Evolutionary conservation across 2,888 invertebrate species (phyloP), one percentile per base, ranked within the genome.

Genomic region (Andrena minutula): DNA sequence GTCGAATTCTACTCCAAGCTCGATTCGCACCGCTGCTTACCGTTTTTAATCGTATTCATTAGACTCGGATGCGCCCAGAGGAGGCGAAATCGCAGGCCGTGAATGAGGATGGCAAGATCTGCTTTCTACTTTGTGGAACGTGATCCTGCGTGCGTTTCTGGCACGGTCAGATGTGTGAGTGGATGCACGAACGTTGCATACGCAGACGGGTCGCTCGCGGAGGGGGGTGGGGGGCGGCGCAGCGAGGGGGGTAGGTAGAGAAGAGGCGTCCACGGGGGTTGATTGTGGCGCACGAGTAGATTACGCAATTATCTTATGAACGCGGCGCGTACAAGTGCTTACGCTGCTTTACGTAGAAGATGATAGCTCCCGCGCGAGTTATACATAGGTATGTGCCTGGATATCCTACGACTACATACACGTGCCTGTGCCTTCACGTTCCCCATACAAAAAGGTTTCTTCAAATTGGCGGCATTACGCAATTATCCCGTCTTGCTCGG

Each of bases 221-320:
- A 28, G 20, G 10, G 30, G 10, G 16, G 41, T 23, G 8, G 7
- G 7, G 35, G 47, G 28, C 7, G 35, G 32, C 49, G 0, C 35
- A 47, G 64, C 53, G 51, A n/a, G 30, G 65, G 63, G 60, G 82
- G 60, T 60, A 58, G 63, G 41, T 32, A 60, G 66, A 63, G 41
- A 20, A 41, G 70, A 72, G 75, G 58, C 75, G 75, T 86, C 75
- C 83, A 85, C 74, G 86, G 88, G 90, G 89, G 89, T 90, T 89
- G 90, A 90, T 90, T 88, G 89, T 88, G 86, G 89, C 86, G 88
- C 85, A 83, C 85, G 88, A 90, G 91, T 89, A 89, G 89, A 92
- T 91, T 92, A 92, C 90, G 88, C 91, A 90, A 92, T 92, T 92
- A 92, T 90, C 92, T 91, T 90, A 91, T 91, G 89, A 91, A 89